These are phyloP conservation scores for Drosophila lowei DNA, from an alignment of 1,140 invertebrate species.

Conservation along the genomic window DNA sequence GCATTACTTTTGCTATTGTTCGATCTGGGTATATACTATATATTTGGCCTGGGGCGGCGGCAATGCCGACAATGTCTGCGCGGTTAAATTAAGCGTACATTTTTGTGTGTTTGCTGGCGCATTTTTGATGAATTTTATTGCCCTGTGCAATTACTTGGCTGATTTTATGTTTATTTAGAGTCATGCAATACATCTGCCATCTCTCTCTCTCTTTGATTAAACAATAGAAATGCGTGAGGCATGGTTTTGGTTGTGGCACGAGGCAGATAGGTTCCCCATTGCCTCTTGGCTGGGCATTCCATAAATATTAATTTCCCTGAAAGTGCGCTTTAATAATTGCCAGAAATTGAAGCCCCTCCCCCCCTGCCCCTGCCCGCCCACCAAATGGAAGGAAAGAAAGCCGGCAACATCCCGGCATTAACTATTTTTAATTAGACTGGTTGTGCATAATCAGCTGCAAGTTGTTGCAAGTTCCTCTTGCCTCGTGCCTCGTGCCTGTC, in stretches of 20 bases:
- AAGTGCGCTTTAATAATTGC: slow-evolving; percentile 48
- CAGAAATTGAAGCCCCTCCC: slow-evolving; percentile 23
- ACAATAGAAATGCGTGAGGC: slow-evolving; percentile 43
- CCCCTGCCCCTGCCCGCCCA: too few relatives aligned
- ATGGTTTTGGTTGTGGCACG: slow-evolving; percentile 1
- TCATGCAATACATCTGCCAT: slow-evolving; percentile 29
- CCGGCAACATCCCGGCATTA: slow-evolving; percentile 39
- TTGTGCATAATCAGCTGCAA: slow-evolving; percentile 67
- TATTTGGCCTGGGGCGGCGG: slow-evolving; percentile 14
- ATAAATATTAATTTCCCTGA: slow-evolving; percentile 36
- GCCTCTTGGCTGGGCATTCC: too few relatives aligned
- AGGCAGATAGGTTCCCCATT: too few relatives aligned
- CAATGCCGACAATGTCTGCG: slow-evolving; percentile 42
- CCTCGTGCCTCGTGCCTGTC: too few relatives aligned
- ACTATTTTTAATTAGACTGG: slow-evolving; percentile 73
- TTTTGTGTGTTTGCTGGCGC: slow-evolving; percentile 55
- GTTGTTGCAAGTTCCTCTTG: slow-evolving; percentile 38
- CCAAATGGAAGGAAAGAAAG: not conserved
- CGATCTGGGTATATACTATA: slow-evolving; percentile 39
- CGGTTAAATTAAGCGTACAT: slow-evolving; percentile 75
- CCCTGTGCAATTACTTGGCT: slow-evolving; percentile 58
- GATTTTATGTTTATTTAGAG: slow-evolving; percentile 56
- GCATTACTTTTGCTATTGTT: slow-evolving; percentile 80
- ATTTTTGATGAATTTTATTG: slow-evolving; percentile 77
- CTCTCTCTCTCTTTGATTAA: slow-evolving; percentile 33